phyloP scores from a whole-genome alignment of 2,113 vertebrate genomes.

The Mirounga angustirostris region DNA sequence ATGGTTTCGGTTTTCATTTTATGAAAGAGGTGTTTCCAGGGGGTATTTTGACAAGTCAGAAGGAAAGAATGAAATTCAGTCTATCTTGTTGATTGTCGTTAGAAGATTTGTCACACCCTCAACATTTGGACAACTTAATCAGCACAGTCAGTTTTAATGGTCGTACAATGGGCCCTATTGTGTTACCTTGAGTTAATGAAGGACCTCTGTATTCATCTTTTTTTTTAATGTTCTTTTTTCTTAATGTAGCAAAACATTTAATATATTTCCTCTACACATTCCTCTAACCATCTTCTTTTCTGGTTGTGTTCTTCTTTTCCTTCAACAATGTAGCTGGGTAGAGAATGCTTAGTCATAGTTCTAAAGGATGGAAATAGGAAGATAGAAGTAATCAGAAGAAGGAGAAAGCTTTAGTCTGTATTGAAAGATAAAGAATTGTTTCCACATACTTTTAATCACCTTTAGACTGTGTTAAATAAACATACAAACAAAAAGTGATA shows the following conservation, averaged over 20 bases:
- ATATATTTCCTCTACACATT: background rate
- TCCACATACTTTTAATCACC: background rate
- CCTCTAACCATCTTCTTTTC: background rate
- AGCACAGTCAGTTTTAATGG: background rate
- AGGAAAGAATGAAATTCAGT: background rate
- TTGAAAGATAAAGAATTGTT: constrained; percentile 1
- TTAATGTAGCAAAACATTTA: background rate
- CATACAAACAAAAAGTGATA: background rate
- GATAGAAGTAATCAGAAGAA: background rate
- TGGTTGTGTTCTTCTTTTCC: background rate
- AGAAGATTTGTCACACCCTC: background rate
- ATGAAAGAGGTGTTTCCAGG: background rate
- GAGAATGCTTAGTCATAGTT: background rate
- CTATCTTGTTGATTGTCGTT: background rate
- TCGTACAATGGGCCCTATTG: accelerated
- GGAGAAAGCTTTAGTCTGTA: background rate
- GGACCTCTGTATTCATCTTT: background rate
- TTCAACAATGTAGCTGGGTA: background rate
- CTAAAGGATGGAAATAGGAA: background rate
- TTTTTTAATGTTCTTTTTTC: background rate
- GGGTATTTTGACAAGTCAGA: background rate
- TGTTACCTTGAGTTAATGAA: background rate
- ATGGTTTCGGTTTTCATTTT: constrained; percentile 39
- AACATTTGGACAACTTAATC: background rate
- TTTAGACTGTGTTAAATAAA: background rate